Evolutionary conservation across 2,888 invertebrate genomes (phyloP).

Genomic region (Parascotia fuliginaria): DNA sequence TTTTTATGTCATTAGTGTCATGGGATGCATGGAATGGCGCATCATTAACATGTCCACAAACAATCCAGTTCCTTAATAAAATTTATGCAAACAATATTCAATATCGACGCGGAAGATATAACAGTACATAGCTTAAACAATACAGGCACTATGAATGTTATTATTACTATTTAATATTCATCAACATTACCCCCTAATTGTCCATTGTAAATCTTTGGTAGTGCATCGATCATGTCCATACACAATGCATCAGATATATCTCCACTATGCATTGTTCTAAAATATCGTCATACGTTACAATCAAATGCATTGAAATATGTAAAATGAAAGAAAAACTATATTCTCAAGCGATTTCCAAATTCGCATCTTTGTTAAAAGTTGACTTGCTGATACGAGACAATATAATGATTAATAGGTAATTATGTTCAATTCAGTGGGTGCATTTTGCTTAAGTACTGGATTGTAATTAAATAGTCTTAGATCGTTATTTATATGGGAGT

Average conservation of each 20-base stretch:
- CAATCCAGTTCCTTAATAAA: not conserved
- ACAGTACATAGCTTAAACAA: slow-evolving; percentile 7
- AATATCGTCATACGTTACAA: slow-evolving; percentile 49
- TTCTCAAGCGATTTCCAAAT: slow-evolving; percentile 48
- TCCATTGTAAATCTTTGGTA: slow-evolving; percentile 38
- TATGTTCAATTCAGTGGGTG: slow-evolving; percentile 9
- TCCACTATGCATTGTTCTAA: slow-evolving; percentile 44
- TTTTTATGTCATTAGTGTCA: too few species aligned
- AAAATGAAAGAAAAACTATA: slow-evolving; percentile 23
- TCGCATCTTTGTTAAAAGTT: slow-evolving; percentile 43
- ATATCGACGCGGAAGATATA: slow-evolving; percentile 28
- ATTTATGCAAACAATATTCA: slow-evolving; percentile 1
- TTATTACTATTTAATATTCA: slow-evolving; percentile 26
- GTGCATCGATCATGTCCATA: slow-evolving; percentile 22
- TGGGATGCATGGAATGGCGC: too few species aligned
- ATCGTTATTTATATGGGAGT: not conserved
- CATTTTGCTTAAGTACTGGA: slow-evolving; percentile 13
- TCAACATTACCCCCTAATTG: slow-evolving; percentile 18
- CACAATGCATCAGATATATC: slow-evolving; percentile 16
- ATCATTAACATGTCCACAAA: not conserved
- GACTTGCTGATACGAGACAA: slow-evolving; percentile 26
- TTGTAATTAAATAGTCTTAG: slow-evolving; percentile 14
- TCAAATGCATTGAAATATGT: slow-evolving; percentile 26
- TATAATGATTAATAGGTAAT: slow-evolving; percentile 25
- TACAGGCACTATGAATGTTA: slow-evolving; percentile 3